These are phyloP conservation scores for Lethenteron reissneri DNA, from an alignment of 2,113 vertebrate species.

Conservation along the genomic window DNA sequence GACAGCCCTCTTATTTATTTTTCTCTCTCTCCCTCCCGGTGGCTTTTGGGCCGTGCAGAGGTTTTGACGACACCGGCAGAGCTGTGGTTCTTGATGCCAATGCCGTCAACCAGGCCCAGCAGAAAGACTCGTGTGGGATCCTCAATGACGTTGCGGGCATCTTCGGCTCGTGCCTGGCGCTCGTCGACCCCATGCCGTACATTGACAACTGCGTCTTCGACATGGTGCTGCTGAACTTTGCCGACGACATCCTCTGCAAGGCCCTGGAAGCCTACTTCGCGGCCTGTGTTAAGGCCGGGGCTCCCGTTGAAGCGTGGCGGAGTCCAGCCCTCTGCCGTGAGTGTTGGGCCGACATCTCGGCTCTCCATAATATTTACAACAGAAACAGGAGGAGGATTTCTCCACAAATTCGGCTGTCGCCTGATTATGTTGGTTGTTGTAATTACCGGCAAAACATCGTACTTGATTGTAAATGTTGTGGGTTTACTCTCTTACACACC, in stretches of 20 bases:
- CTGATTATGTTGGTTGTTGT: too few relatives aligned
- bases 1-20: too few relatives aligned
- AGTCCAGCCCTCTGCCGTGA: neutral
- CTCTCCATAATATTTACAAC: too few relatives aligned
- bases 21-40: too few relatives aligned
- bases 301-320: neutral
- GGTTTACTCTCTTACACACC: too few relatives aligned
- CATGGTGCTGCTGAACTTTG: neutral
- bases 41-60: neutral
- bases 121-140: neutral
- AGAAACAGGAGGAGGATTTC: too few relatives aligned
- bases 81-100: neutral
- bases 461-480: too few relatives aligned
- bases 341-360: neutral
- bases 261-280: neutral
- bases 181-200: neutral
- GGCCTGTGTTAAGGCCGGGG: neutral
- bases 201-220: slow-evolving; percentile 2
- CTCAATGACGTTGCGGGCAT: neutral
- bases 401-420: too few relatives aligned
- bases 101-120: neutral
- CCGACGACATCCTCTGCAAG: neutral
- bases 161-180: neutral
- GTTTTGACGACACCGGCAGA: neutral
- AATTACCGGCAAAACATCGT: too few relatives aligned